Base-by-base conservation (phyloP, 2,113 vertebrate species). In the Kobus ellipsiprymnus region DNA sequence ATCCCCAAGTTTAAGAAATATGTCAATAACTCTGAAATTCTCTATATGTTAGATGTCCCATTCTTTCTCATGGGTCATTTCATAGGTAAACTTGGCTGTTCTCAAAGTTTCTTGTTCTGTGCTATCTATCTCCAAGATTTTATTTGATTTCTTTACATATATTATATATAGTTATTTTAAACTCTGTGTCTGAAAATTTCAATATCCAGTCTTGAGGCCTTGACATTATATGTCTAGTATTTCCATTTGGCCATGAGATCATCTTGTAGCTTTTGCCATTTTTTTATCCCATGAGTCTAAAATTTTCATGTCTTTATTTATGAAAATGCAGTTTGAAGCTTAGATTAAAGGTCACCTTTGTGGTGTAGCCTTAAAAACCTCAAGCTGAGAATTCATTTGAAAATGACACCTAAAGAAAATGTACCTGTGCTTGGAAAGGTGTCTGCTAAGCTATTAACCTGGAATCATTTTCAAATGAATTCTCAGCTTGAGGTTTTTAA, bases 391-490 rank as follows among this genome's bases (percentile, higher is more conserved):
- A 40, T 40, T 40, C 40, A 40, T 40, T 40, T 40, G 40, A 40
- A 40, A 40, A 40, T 40, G 40, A 40, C 40, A 40, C 21, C 27
- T 62, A 92, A 6, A 71, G 17, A 81, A 89, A 71, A 71, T 55
- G 89, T 82, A 40, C 15, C 71, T 62, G 74, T 91, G 12, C 27
- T 90, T 97, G 92, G 55, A 81, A 87, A 94, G 50, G 62, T 90
- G 3, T 2, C 27, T 85, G 5, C 8, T 50, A 80, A 94, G 7
- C 36, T 94, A 62, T 17, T 91, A 87, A 87, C 11, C 6, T 90
- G 33, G 52, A 90, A 74, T 13, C 19, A 94, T 60, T 89, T 95
- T 96, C 30, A 83, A 94, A 50, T 87, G 84, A 94, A 57, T 83
- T 91, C 13, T 83, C 25, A 77, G 23, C 36, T 59, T 93, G 29